Percentiles rank a stretch among this genome's conserved stretches.
Evolutionary conservation across 2,113 vertebrate genomes (phyloP).

Genomic region (Myotis davidii): DNA sequence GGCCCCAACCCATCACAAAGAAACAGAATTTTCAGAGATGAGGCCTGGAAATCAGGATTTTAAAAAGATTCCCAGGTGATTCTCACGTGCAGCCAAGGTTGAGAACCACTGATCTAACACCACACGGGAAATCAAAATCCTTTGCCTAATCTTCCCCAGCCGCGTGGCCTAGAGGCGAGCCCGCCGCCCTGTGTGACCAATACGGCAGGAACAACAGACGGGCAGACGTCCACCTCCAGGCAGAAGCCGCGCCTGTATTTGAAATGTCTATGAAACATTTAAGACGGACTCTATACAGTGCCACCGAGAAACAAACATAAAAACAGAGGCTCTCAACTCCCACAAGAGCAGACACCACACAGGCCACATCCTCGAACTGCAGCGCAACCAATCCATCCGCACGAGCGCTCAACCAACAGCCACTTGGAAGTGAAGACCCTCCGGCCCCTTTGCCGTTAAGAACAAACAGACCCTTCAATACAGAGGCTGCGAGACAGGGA

Average conservation of each 20-base stretch:
- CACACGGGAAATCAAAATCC: not conserved
- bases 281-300: not conserved
- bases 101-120: not conserved
- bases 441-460: not conserved
- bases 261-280: not conserved
- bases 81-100: no score
- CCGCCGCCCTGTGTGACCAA: no score
- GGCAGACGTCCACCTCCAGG: not conserved
- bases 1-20: no score
- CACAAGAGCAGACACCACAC: not conserved
- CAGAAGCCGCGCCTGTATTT: not conserved
- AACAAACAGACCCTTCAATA: not conserved
- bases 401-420: accelerated
- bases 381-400: not conserved
- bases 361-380: not conserved
- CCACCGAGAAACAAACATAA: not conserved
- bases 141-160: not conserved
- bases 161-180: not conserved
- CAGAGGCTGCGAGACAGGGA: not conserved
- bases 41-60: no score
- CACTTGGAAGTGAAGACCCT: not conserved
- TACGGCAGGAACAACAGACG: not conserved
- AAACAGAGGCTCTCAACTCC: not conserved
- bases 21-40: no score
- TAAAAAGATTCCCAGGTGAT: no score